Base-by-base conservation (phyloP, 2,888 invertebrate genomes). In the Odontocolon sp. region DNA sequence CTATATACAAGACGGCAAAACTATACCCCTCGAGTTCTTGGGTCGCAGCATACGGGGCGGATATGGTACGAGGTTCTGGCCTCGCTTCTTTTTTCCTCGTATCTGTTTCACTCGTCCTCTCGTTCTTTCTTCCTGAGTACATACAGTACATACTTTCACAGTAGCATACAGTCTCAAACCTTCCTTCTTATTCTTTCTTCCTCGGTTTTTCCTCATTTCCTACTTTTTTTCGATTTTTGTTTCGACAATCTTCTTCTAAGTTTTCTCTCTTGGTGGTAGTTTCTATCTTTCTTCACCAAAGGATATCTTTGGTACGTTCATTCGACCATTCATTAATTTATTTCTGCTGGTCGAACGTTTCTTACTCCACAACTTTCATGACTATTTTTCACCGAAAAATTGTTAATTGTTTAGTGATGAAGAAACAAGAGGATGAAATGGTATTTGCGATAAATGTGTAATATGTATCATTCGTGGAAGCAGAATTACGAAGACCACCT, bases 11-110 rank as follows among this genome's bases (percentile, higher is more conserved):
- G 36, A 50, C 23, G 9, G 50, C 47, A 31, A 64, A 64, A 64
- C 64, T 64, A n/a, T n/a, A 64, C 64, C 64, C 50, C 36, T 33
- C 26, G 64, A 50, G 64, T 64, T 64, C 64, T 64, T 28, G 64
- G 47, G 64, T 64, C 64, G 50, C 33, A 36, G 38, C 36, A 50
- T 38, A 64, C 64, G 50, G 50, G 64, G n/a, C n/a, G n/a, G 47
- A 36, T 1, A 33, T 21, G 47, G 63, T 47, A 63, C 47, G 63
- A 50, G 64, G 64, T 64, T 64, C 50, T 38, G 64, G 64, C 64
- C 64, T 64, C 64, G 3, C 64, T 16, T 47, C 50, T 64, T 38
- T 38, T 50, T 38, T 38, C 21, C 31, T 63, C 33, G 26, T 45
- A 47, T 21, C 42, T 59, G 26, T 8, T 8, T 11, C 57, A n/a